phyloP scores from a whole-genome alignment of 1,140 invertebrate species.

The Conus ventricosus region DNA sequence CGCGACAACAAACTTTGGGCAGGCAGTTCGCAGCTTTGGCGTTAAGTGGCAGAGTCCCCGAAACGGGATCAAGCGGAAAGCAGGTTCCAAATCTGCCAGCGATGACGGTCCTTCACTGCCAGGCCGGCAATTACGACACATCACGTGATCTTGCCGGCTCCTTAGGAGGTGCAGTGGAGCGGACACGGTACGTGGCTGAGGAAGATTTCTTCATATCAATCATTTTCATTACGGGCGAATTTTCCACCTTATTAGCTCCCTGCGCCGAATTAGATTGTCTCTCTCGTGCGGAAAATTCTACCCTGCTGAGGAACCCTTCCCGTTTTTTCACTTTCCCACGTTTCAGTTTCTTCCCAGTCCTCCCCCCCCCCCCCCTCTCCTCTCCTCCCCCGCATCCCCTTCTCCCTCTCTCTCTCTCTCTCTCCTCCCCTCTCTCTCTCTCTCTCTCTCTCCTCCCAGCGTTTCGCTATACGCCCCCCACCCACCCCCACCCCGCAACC shows the following conservation, averaged over 20 bases:
- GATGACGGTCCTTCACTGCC: conserved; percentile 33
- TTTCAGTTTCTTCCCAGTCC: conserved; percentile 23
- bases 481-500: too few relatives aligned
- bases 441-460: neutral
- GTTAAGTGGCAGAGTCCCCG: neutral
- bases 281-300: conserved; percentile 42
- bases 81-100: neutral
- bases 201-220: conserved; percentile 43
- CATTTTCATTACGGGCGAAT: conserved; percentile 47
- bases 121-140: conserved; percentile 33
- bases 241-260: conserved; percentile 45
- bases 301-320: conserved; percentile 26
- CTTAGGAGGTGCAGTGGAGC: conserved; percentile 39
- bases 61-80: neutral
- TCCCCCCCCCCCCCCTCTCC: neutral
- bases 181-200: conserved; percentile 35
- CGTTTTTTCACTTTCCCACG: conserved; percentile 12
- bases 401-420: neutral
- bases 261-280: conserved; percentile 46
- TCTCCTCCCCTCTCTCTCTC: conserved; percentile 9
- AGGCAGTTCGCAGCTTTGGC: too few relatives aligned
- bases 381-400: neutral
- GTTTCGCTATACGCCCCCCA: neutral
- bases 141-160: conserved; percentile 33
- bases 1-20: too few relatives aligned